phyloP scores from a whole-genome alignment of 2,797 vertebrate species.

The Aulostomus chinensis region DNA sequence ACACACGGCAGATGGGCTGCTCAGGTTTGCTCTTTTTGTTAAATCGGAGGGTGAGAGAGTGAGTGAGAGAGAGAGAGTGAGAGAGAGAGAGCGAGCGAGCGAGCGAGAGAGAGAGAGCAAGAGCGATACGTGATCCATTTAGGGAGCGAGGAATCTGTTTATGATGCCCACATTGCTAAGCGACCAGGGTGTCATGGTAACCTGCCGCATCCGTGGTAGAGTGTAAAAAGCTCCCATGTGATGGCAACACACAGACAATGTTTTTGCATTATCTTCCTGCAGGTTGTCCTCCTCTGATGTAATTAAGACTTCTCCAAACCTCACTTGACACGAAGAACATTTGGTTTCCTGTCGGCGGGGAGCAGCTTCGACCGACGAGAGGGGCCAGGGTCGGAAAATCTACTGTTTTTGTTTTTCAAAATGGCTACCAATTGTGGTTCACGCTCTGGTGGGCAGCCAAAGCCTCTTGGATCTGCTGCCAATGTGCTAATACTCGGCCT shows the following conservation, averaged over 20 bases:
- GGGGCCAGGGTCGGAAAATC: constrained; percentile 38
- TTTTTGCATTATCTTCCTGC: too few species aligned
- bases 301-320: too few species aligned
- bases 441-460: constrained; percentile 53
- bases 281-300: too few species aligned
- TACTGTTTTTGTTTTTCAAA: constrained; percentile 54
- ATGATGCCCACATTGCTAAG: constrained; percentile 57
- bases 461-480: constrained; percentile 51
- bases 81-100: too few species aligned
- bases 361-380: constrained; percentile 19
- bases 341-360: constrained; percentile 13
- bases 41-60: too few species aligned
- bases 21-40: constrained; percentile 19
- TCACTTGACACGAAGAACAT: constrained; percentile 23
- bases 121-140: constrained; percentile 34
- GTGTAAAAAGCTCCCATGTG: constrained; percentile 7
- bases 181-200: constrained; percentile 62
- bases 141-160: constrained; percentile 45
- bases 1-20: too few species aligned
- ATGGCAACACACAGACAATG: background rate
- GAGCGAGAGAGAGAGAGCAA: constrained; percentile 2
- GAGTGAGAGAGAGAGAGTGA: too few species aligned
- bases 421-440: constrained; percentile 36
- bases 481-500: constrained; percentile 56
- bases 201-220: constrained; percentile 36